phyloP scores from a whole-genome alignment of 30 jellyfish, hydroid and myxozoan genomes.

The Clytia hemisphaerica region DNA sequence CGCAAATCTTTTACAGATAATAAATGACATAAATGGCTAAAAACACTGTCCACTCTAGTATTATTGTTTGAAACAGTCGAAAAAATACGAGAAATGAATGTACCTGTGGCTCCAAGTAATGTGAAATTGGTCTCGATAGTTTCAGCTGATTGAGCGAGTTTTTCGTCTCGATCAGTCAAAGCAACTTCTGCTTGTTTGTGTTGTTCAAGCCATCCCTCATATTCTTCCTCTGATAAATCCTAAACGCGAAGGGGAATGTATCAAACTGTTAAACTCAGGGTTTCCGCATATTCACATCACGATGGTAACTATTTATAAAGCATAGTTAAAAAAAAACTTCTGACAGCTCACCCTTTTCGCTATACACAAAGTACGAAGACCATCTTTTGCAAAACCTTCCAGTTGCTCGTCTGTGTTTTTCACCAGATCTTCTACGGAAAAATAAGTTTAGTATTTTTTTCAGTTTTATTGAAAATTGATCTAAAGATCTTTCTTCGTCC shows the following conservation, averaged over 20 bases:
- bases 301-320: neutral
- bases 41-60: too few relatives aligned
- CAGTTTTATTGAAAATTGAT: too few relatives aligned
- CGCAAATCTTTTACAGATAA: neutral
- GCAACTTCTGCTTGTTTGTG: slow-evolving; percentile 72
- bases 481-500: too few relatives aligned
- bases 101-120: slow-evolving; percentile 96
- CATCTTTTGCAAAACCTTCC: slow-evolving; percentile 82
- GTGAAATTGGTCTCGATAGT: slow-evolving; percentile 50
- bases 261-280: neutral
- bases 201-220: slow-evolving; percentile 54
- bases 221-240: slow-evolving; percentile 74
- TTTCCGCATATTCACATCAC: too few relatives aligned
- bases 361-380: slow-evolving; percentile 79
- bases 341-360: slow-evolving; percentile 92
- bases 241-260: neutral
- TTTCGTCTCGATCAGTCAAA: slow-evolving; percentile 53
- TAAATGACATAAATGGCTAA: too few relatives aligned
- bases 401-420: slow-evolving; percentile 47
- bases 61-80: too few relatives aligned
- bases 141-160: slow-evolving; percentile 67
- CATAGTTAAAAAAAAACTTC: too few relatives aligned
- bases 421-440: slow-evolving; percentile 24
- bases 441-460: too few relatives aligned
- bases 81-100: neutral